These are phyloP conservation scores for Leptestheria dahalacensis DNA, from an alignment of 1,140 invertebrate species.

Conservation along the genomic window DNA sequence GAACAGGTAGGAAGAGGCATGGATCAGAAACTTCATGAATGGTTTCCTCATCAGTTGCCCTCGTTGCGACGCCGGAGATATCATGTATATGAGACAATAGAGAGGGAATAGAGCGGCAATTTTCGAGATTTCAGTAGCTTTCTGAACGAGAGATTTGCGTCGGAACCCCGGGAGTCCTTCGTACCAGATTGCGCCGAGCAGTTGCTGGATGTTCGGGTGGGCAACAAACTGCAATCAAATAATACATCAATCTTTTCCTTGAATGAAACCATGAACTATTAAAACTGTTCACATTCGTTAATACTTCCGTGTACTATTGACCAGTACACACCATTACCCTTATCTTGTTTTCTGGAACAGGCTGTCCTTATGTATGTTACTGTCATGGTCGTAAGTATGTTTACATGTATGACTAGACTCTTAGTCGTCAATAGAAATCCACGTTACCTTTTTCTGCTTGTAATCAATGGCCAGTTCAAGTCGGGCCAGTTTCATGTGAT, in stretches of 20 bases:
- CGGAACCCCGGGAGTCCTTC: conserved; percentile 77
- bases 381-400: not conserved
- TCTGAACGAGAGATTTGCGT: conserved; percentile 49
- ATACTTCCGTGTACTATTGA: too few relatives aligned
- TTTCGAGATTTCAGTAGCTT: conserved; percentile 49
- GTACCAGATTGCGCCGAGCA: conserved; percentile 83
- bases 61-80: conserved; percentile 54
- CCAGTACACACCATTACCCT: too few relatives aligned
- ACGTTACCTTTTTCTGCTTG: conserved; percentile 76
- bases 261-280: too few relatives aligned
- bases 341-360: too few relatives aligned
- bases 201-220: conserved; percentile 83
- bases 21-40: conserved; percentile 87
- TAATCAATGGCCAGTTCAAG: conserved; percentile 77
- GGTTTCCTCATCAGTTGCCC: conserved; percentile 70
- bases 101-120: conserved; percentile 70
- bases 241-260: too few relatives aligned
- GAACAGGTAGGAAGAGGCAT: conserved; percentile 80
- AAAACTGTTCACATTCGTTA: too few relatives aligned
- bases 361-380: too few relatives aligned
- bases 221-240: conserved; percentile 55
- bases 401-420: not conserved
- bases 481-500: conserved; percentile 58
- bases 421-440: not conserved
- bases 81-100: conserved; percentile 65